Evolutionary conservation across 1,140 invertebrate genomes (phyloP), one percentile per base, ranked within the genome.

Genomic region (Lasioglossum baleicum): DNA sequence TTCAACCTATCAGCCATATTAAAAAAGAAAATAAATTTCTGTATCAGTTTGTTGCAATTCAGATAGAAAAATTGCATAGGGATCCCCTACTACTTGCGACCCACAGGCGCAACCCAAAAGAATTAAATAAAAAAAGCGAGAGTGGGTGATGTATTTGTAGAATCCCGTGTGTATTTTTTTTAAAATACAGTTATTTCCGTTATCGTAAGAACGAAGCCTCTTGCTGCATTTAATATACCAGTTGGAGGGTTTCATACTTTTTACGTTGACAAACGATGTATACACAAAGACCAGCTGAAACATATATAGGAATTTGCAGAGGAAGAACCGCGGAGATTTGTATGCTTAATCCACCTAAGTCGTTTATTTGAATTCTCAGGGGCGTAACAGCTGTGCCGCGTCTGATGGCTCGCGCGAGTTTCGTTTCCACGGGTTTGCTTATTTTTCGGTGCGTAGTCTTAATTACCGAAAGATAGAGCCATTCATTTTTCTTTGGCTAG

Each of bases 401-500:
- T 79, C 78, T 20, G 68, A 75, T 73, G 63, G 40, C 81, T 58
- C 82, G 73, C 67, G 76, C 66, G 61, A 56, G 63, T 71, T 58
- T 77, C 63, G 74, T 61, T 71, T 81, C 81, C 70, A 58, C 78
- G 74, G 72, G 82, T 89, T 88, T 88, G 84, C 88, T 90, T 90
- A 89, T 90, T 90, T 88, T 84, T 85, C 83, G 73, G 72, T 64
- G 61, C 51, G 72, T 35, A 35, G 85, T 90, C 90, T 91, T 92
- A 92, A 92, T 92, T 92, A 90, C 89, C 78, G 75, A 91, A 92
- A 90, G 91, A 92, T 92, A 89, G 87, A 91, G 89, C 90, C 84
- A 90, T 92, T 87, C 86, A 87, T 91, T 90, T 89, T 85, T 88
- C 84, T 83, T 58, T 63, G 80, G 58, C 60, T 60, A 70, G 66